Conservation (phyloP, 1,140 invertebrate species). For the Agraylea sexmaculata region DNA sequence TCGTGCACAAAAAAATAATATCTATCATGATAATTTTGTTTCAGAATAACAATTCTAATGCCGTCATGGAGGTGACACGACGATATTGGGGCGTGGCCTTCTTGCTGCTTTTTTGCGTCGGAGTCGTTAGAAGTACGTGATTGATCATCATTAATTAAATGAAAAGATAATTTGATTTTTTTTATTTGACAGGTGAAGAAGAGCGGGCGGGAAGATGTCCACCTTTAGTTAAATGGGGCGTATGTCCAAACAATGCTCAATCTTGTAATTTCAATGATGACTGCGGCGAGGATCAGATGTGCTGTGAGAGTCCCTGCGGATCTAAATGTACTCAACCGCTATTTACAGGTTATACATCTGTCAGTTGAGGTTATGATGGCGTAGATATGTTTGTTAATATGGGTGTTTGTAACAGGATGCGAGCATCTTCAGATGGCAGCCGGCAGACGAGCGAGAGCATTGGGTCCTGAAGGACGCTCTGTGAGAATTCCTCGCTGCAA, state of each 20-base stretch:
- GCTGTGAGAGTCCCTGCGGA: slow-evolving; percentile 34
- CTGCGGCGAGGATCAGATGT: slow-evolving; percentile 28
- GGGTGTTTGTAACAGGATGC: slow-evolving; percentile 42
- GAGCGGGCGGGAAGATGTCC: slow-evolving; percentile 19
- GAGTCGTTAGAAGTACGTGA: too few species aligned
- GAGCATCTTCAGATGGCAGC: slow-evolving; percentile 52
- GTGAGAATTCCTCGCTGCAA: slow-evolving; percentile 58
- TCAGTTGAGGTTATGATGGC: background rate
- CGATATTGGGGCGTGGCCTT: too few species aligned
- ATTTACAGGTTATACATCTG: slow-evolving; percentile 27
- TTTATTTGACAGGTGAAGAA: background rate
- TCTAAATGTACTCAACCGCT: slow-evolving; percentile 34
- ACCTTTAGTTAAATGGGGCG: slow-evolving; percentile 19
- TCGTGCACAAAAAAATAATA: too few species aligned
- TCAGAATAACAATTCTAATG: too few species aligned
- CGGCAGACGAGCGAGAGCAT: slow-evolving; percentile 46
- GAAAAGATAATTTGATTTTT: background rate
- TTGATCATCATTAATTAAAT: too few species aligned
- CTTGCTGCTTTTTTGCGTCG: too few species aligned
- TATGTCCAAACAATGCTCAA: slow-evolving; percentile 28
- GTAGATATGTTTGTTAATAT: background rate
- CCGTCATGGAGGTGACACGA: too few species aligned
- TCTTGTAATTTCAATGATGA: slow-evolving; percentile 28
- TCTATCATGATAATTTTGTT: too few species aligned
- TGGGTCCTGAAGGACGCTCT: slow-evolving; percentile 36